These are phyloP conservation scores for Drosophila flavopinicola DNA, from an alignment of 2,888 invertebrate species.

Conservation along the genomic window DNA sequence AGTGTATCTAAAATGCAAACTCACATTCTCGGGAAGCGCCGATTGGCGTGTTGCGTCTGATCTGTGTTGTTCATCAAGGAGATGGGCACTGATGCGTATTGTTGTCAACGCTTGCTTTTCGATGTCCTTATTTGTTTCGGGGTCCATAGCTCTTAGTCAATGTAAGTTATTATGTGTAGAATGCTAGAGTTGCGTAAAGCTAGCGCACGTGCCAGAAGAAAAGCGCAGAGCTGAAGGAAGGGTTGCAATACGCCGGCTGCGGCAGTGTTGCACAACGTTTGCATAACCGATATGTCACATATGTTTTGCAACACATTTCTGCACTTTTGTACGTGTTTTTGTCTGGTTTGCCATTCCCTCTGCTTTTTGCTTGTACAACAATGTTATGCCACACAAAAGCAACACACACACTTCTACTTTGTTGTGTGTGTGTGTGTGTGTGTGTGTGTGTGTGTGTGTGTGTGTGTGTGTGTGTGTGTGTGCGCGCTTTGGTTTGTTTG, in stretches of 20 bases:
- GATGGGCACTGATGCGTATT: too few relatives aligned
- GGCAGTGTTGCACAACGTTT: constrained; percentile 24
- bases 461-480: constrained; percentile 14
- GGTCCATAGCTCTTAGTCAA: too few relatives aligned
- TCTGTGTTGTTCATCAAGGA: too few relatives aligned
- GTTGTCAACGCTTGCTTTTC: too few relatives aligned
- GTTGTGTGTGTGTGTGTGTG: neutral
- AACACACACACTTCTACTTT: neutral
- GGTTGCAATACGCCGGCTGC: neutral
- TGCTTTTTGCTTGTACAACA: constrained; percentile 20
- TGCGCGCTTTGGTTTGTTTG: constrained; percentile 16
- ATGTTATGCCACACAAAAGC: constrained; percentile 13
- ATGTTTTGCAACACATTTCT: constrained; percentile 17
- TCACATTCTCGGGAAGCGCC: too few relatives aligned
- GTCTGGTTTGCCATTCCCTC: neutral
- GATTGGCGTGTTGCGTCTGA: too few relatives aligned
- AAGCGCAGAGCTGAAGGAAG: too few relatives aligned
- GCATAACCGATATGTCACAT: neutral
- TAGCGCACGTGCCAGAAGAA: too few relatives aligned
- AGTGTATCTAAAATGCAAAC: too few relatives aligned
- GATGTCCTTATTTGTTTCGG: too few relatives aligned
- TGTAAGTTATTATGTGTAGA: too few relatives aligned
- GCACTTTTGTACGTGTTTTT: constrained; percentile 3
- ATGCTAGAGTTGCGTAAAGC: too few relatives aligned
- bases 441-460: neutral